phyloP scores from a whole-genome alignment of 2,797 vertebrate genomes.

The Nyctalus aviator region DNA sequence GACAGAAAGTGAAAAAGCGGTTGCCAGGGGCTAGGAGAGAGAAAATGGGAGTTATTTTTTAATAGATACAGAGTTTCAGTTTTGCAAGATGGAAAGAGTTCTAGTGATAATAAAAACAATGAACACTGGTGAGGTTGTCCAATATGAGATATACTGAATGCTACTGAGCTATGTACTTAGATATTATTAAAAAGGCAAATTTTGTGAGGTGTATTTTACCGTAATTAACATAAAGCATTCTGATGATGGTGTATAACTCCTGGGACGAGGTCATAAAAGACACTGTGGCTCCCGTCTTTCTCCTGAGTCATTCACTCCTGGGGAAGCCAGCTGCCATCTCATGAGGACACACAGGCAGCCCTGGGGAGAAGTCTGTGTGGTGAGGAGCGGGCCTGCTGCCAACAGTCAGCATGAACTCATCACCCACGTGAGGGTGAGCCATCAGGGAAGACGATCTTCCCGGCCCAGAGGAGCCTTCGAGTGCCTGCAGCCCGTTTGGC shows the following conservation, averaged over 20 bases:
- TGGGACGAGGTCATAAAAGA: not conserved
- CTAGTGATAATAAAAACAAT: too few species aligned
- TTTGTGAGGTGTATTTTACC: not conserved
- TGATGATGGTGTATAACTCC: not conserved
- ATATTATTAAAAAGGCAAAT: not conserved
- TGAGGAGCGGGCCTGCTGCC: not conserved
- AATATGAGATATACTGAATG: not conserved
- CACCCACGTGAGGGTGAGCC: not conserved
- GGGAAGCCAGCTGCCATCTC: not conserved
- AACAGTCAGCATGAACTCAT: not conserved
- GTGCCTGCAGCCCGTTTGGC: not conserved
- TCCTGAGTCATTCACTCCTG: slow-evolving; percentile 15
- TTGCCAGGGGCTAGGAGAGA: not conserved
- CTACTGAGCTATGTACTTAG: not conserved
- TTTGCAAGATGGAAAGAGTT: not conserved
- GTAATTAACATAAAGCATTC: not conserved
- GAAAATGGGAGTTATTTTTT: not conserved
- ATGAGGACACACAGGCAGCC: not conserved
- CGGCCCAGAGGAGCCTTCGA: not conserved
- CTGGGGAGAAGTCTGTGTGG: not conserved
- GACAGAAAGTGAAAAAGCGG: not conserved
- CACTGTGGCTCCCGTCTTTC: not conserved
- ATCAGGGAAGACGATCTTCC: not conserved
- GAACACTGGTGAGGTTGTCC: not conserved
- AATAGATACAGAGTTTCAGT: not conserved